These are phyloP conservation scores for Mormyrops boulengeri DNA, from an alignment of 2,797 vertebrate species.

Conservation along the genomic window DNA sequence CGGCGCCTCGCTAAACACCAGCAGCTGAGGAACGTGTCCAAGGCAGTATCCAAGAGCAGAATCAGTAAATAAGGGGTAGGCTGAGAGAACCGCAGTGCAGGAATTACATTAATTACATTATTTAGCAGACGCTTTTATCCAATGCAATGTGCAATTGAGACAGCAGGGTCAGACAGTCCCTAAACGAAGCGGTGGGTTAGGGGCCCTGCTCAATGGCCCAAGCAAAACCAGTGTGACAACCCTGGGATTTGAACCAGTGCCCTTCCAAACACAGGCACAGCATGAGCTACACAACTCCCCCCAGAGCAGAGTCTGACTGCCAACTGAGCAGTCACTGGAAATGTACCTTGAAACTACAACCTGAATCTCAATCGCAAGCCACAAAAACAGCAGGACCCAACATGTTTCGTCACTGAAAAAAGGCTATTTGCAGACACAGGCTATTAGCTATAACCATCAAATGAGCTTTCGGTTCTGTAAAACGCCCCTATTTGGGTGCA, in stretches of 20 bases:
- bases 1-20: not conserved
- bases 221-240: not conserved
- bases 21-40: not conserved
- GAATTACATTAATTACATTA: not conserved
- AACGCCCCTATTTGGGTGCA: constrained; percentile 39
- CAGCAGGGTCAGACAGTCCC: not conserved
- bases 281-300: not conserved
- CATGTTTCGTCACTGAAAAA: not conserved
- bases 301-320: not conserved
- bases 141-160: not conserved
- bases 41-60: not conserved
- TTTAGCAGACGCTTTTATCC: not conserved
- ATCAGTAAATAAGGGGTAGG: not conserved
- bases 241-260: not conserved
- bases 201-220: not conserved
- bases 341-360: not conserved
- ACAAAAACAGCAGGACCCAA: not conserved
- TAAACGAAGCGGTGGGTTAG: not conserved
- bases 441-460: not conserved
- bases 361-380: not conserved
- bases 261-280: not conserved
- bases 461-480: constrained; percentile 11
- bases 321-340: not conserved
- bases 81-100: not conserved
- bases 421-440: not conserved